phyloP scores from a whole-genome alignment of 2,797 vertebrate genomes.

The Crax fasciolata region DNA sequence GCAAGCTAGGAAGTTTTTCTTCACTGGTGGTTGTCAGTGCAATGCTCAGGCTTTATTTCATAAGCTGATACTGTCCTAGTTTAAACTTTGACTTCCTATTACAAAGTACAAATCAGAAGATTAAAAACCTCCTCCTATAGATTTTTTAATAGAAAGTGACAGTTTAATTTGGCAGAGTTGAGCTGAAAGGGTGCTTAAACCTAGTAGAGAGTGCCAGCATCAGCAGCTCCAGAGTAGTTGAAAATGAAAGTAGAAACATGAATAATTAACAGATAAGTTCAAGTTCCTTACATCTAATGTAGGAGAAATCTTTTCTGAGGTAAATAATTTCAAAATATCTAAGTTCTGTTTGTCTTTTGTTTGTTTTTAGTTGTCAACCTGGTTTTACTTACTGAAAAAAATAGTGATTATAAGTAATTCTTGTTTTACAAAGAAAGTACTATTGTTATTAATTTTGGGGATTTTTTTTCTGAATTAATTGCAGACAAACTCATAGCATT shows the following conservation, averaged over 20 bases:
- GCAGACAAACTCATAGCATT: neutral
- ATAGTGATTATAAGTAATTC: neutral
- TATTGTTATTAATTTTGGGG: neutral
- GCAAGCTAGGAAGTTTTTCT: neutral
- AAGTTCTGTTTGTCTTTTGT: neutral
- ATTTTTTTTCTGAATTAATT: neutral
- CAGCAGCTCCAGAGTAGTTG: slow-evolving; percentile 64
- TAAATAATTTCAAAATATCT: too few relatives aligned
- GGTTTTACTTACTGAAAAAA: neutral
- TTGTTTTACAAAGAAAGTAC: neutral
- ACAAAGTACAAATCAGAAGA: slow-evolving; percentile 65
- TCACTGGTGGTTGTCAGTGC: slow-evolving; percentile 10
- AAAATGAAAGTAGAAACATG: slow-evolving; percentile 71
- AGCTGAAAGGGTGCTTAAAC: slow-evolving; percentile 66
- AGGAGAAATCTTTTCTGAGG: too few relatives aligned
- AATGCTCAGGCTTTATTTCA: slow-evolving; percentile 47
- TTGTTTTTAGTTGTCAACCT: neutral
- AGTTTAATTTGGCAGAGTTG: slow-evolving; percentile 76
- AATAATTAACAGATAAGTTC: slow-evolving; percentile 72
- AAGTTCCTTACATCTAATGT: too few relatives aligned
- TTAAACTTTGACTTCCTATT: slow-evolving; percentile 75
- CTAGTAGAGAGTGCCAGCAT: slow-evolving; percentile 63
- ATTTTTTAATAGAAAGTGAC: slow-evolving; percentile 77
- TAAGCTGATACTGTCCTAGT: slow-evolving; percentile 54
- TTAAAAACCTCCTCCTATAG: slow-evolving; percentile 60